These are phyloP conservation scores for Caenorhabditis virilis DNA, from an alignment of 2,888 invertebrate species.

Conservation along the genomic window DNA sequence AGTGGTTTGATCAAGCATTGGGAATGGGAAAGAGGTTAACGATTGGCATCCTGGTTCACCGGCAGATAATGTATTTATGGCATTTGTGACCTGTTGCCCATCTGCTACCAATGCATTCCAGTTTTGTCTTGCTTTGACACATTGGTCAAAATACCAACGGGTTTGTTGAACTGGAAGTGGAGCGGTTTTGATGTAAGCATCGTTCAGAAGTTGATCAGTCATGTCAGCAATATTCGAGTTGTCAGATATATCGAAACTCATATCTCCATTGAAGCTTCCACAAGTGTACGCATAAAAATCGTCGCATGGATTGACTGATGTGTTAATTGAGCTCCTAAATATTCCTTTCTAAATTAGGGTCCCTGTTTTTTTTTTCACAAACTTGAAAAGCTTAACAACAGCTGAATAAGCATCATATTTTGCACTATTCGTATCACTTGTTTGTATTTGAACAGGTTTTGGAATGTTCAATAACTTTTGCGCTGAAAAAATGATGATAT, in stretches of 20 bases:
- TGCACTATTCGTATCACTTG: slow-evolving; percentile 3
- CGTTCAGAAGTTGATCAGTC: slow-evolving; percentile 25
- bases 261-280: slow-evolving; percentile 29
- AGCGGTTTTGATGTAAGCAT: slow-evolving; percentile 27
- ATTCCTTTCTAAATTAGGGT: not conserved
- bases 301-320: slow-evolving; percentile 49
- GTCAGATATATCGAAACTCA: slow-evolving; percentile 47
- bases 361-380: not conserved
- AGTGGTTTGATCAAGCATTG: slow-evolving; percentile 39
- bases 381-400: slow-evolving; percentile 40
- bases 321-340: slow-evolving; percentile 43
- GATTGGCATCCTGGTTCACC: slow-evolving; percentile 5
- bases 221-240: slow-evolving; percentile 34
- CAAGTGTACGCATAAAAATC: slow-evolving; percentile 58
- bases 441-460: slow-evolving; percentile 4
- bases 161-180: slow-evolving; percentile 43
- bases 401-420: slow-evolving; percentile 27
- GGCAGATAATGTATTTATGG: slow-evolving; percentile 17
- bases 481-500: slow-evolving; percentile 3
- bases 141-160: slow-evolving; percentile 37
- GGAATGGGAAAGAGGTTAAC: slow-evolving; percentile 34
- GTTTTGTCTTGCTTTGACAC: slow-evolving; percentile 31
- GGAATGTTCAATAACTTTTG: slow-evolving; percentile 13
- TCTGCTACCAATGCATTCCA: slow-evolving; percentile 24
- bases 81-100: slow-evolving; percentile 27